Evolutionary conservation across 2,888 invertebrate species (phyloP).

Genomic region (Calameuta idolon): DNA sequence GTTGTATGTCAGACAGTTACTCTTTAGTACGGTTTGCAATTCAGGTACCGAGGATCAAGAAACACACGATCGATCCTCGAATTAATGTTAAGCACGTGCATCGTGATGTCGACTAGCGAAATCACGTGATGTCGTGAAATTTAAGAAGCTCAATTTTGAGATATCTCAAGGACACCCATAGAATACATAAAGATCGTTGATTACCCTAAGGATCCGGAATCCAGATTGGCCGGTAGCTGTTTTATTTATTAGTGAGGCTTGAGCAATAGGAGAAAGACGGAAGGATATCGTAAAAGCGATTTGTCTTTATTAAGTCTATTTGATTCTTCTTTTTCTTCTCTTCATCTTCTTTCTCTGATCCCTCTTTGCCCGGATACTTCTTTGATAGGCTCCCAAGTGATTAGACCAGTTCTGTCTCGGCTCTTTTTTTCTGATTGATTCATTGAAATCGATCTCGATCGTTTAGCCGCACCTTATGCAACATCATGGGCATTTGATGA

Average conservation of each 20-base stretch:
- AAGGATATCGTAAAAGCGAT: too few relatives aligned
- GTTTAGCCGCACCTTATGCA: not conserved
- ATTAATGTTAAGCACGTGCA: not conserved
- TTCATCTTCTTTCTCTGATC: not conserved
- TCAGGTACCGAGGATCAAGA: not conserved
- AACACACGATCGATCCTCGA: not conserved
- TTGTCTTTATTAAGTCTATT: too few relatives aligned
- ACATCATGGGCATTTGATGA: not conserved
- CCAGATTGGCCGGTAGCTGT: not conserved
- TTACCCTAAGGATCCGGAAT: not conserved
- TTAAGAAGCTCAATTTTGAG: conserved; percentile 5
- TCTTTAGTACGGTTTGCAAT: not conserved
- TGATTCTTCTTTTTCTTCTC: not conserved
- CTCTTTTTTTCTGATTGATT: not conserved
- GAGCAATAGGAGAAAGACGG: not conserved
- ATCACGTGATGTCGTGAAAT: too few relatives aligned
- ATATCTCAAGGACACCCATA: not conserved
- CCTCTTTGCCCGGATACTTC: conserved; percentile 24
- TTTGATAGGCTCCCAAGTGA: not conserved
- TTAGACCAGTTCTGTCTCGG: not conserved
- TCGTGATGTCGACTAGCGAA: not conserved
- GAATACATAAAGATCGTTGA: conserved; percentile 17
- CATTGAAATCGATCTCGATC: not conserved
- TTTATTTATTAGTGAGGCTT: conserved; percentile 9
- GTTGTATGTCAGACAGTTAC: not conserved